phyloP scores from a whole-genome alignment of 2,888 invertebrate species.

The Agonopterix heracliana region DNA sequence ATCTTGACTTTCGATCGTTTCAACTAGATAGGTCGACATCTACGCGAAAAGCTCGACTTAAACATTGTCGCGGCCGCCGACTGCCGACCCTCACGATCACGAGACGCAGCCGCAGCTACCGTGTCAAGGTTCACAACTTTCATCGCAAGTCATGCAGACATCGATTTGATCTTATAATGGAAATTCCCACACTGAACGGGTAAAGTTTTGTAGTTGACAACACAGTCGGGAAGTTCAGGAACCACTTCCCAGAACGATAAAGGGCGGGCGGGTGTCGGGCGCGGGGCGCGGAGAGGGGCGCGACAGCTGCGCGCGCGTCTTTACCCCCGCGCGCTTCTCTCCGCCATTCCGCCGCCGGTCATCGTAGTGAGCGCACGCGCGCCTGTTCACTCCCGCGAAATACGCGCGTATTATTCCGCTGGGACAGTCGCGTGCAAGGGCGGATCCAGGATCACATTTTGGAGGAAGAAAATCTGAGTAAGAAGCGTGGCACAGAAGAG shows the following conservation, averaged over 20 bases:
- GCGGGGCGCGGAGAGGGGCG: slow-evolving; percentile 39
- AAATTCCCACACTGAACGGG: slow-evolving; percentile 30
- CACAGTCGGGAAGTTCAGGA: slow-evolving; percentile 72
- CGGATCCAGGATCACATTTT: slow-evolving; percentile 16
- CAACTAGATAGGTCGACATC: neutral
- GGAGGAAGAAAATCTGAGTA: slow-evolving; percentile 2
- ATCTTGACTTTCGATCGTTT: slow-evolving; percentile 3
- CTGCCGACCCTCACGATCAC: slow-evolving; percentile 11
- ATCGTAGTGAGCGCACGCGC: slow-evolving; percentile 34
- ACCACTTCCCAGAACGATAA: slow-evolving; percentile 76
- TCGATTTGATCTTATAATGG: slow-evolving; percentile 10
- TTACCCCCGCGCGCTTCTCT: slow-evolving; percentile 47
- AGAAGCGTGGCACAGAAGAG: too few species aligned
- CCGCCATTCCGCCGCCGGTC: slow-evolving; percentile 49
- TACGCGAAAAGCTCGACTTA: slow-evolving; percentile 1
- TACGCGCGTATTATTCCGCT: slow-evolving; percentile 53
- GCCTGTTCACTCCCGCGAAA: slow-evolving; percentile 24
- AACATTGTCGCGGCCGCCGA: too few species aligned
- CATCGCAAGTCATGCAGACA: slow-evolving; percentile 21
- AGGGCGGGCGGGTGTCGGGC: slow-evolving; percentile 48
- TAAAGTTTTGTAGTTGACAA: slow-evolving; percentile 44
- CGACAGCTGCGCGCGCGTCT: slow-evolving; percentile 71
- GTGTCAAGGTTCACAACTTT: slow-evolving; percentile 70
- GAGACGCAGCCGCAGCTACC: slow-evolving; percentile 1
- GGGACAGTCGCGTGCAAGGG: slow-evolving; percentile 17